Evolutionary conservation across 1,140 invertebrate species (phyloP), one percentile per base, ranked within the genome.

Genomic region (Contarinia nasturtii): DNA sequence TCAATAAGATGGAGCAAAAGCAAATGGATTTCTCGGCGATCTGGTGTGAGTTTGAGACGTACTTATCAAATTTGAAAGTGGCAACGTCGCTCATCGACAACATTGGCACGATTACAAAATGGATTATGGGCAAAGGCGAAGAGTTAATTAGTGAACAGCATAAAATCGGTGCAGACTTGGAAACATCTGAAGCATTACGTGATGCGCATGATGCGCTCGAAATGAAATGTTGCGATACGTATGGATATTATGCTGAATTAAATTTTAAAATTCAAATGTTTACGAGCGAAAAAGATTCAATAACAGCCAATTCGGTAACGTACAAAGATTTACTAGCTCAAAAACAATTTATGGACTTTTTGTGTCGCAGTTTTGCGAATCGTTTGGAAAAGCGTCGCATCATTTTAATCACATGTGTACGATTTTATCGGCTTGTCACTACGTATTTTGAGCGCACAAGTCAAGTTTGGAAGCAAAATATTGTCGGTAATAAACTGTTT

Each of bases 331-430:
- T 81, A 7, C 65, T 75, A 12, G 75, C 75, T 0, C 79, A 80
- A 49, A 67, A 74, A 50, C 78, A 80, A 54, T 80, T 80, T 56
- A 85, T 86, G 82, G 78, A 86, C 61, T 84, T 82, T 50, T 77
- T 85, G 0, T 82, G 78, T 53, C 71, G 80, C 45, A 82, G 77
- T 54, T 86, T 84, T 56, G 82, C 82, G 0, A 74, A 73, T 20
- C 67, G 82, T n/a, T 58, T 87, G 42, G 82, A 86, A 54, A 70
- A 79, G 36, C 61, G 82, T 22, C 63, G 82, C 48, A 84, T 80
- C 54, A 68, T 83, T n/a, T 59, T 87, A 7, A 81, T 85, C 38
- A 81, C 80, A 3, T 82, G 81, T 1, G 67, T 80, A 48, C 62
- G 79, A 53, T 86, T 86, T 60, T 83, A 82, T 58, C 70, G 82